Percentiles rank a stretch among this genome's conserved stretches.
Evolutionary conservation across 2,888 invertebrate species (phyloP).

Genomic region (Nesidiocoris tenuis): DNA sequence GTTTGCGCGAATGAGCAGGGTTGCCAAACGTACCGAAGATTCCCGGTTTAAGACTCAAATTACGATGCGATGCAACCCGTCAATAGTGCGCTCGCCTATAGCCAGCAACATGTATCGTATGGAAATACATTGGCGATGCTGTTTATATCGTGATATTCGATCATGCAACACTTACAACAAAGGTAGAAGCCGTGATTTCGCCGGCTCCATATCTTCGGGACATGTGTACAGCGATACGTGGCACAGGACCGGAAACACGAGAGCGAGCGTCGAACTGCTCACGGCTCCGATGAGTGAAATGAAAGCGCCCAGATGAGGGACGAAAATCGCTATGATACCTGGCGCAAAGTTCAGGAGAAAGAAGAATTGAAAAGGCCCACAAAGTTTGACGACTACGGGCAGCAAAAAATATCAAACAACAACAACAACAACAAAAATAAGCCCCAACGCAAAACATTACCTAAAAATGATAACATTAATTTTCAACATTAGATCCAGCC

Average conservation of each 20-base stretch:
- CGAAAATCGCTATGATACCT: constrained; percentile 81
- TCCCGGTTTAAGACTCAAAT: too few species aligned
- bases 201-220: constrained; percentile 56
- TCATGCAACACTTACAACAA: constrained; percentile 46
- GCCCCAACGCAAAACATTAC: too few species aligned
- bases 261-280: constrained; percentile 80
- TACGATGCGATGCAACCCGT: too few species aligned
- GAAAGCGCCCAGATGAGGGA: constrained; percentile 80
- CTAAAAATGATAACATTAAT: too few species aligned
- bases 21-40: too few species aligned
- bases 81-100: too few species aligned
- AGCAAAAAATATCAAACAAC: constrained; percentile 73
- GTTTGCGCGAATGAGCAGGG: too few species aligned
- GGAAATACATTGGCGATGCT: not conserved
- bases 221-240: constrained; percentile 64
- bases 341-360: constrained; percentile 52
- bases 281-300: constrained; percentile 89
- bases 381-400: constrained; percentile 72
- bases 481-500: too few species aligned
- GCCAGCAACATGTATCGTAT: too few species aligned
- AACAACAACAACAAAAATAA: constrained; percentile 71
- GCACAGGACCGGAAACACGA: constrained; percentile 83
- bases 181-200: constrained; percentile 52
- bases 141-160: not conserved
- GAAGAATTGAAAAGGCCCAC: too few species aligned